Percentiles rank a stretch among this genome's conserved stretches.
Evolutionary conservation across 2,113 vertebrate species (phyloP).

Genomic region (Lipophrys pholis): DNA sequence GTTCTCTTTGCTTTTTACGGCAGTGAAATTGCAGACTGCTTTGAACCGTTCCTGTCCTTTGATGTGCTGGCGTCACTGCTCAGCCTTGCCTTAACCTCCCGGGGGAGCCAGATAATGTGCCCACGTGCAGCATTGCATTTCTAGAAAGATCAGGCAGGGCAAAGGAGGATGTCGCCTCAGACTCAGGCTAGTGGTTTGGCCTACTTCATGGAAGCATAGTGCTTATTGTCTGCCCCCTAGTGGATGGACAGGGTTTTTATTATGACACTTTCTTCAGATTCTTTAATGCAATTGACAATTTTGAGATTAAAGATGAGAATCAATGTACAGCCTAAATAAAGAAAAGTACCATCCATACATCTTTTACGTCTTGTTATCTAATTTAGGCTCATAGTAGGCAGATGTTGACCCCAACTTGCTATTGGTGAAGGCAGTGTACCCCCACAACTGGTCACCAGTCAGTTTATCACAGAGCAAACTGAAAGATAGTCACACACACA

Average conservation of each 20-base stretch:
- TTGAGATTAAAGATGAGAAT: background rate
- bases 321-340: no score
- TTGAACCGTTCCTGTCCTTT: slow-evolving; percentile 63
- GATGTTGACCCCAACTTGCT: no score
- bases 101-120: slow-evolving; percentile 60
- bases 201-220: slow-evolving; percentile 55
- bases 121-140: slow-evolving; percentile 61
- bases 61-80: slow-evolving; percentile 64
- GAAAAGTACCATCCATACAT: no score
- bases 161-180: slow-evolving; percentile 31
- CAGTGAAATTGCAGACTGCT: slow-evolving; percentile 70
- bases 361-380: no score
- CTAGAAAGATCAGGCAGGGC: slow-evolving; percentile 61
- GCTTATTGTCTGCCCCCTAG: slow-evolving; percentile 56
- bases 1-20: slow-evolving; percentile 50
- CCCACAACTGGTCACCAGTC: no score
- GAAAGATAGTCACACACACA: no score
- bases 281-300: background rate
- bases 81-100: slow-evolving; percentile 55
- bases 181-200: slow-evolving; percentile 30
- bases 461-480: no score
- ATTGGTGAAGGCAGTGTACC: no score
- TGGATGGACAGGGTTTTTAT: slow-evolving; percentile 25
- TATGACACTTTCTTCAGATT: background rate
- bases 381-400: no score